These are phyloP conservation scores for Temnothorax nylanderi DNA, from an alignment of 1,140 invertebrate species.

Conservation along the genomic window DNA sequence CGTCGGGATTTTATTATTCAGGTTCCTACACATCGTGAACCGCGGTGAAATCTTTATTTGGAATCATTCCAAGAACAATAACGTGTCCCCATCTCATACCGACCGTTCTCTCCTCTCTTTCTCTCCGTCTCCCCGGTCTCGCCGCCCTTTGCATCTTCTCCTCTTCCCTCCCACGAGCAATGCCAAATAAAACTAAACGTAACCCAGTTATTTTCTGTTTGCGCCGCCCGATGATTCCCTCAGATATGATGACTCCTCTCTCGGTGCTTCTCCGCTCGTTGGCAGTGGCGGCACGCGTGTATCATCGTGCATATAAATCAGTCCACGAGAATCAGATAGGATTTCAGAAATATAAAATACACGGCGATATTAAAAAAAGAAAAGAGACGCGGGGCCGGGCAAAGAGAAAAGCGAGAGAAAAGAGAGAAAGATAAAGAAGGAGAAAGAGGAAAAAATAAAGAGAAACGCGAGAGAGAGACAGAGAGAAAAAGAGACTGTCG, in stretches of 20 bases:
- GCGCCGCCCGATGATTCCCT: constrained; percentile 81
- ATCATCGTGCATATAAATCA: constrained; percentile 85
- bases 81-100: constrained; percentile 75
- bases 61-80: constrained; percentile 86
- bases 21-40: constrained; percentile 78
- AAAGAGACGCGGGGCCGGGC: constrained; percentile 64
- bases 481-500: background rate
- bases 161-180: constrained; percentile 56
- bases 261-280: constrained; percentile 76
- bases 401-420: constrained; percentile 41
- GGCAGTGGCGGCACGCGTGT: constrained; percentile 85
- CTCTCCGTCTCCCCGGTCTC: background rate
- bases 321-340: constrained; percentile 83
- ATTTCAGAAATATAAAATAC: constrained; percentile 85
- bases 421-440: constrained; percentile 28
- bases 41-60: constrained; percentile 85
- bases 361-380: constrained; percentile 79
- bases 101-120: background rate
- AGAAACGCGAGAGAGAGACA: background rate
- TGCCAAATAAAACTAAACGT: constrained; percentile 84
- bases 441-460: constrained; percentile 31
- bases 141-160: background rate
- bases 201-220: constrained; percentile 86
- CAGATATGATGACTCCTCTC: constrained; percentile 80
- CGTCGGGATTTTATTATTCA: constrained; percentile 84